Conservation (phyloP, 2,797 vertebrate genomes). For the Lacerta agilis region DNA sequence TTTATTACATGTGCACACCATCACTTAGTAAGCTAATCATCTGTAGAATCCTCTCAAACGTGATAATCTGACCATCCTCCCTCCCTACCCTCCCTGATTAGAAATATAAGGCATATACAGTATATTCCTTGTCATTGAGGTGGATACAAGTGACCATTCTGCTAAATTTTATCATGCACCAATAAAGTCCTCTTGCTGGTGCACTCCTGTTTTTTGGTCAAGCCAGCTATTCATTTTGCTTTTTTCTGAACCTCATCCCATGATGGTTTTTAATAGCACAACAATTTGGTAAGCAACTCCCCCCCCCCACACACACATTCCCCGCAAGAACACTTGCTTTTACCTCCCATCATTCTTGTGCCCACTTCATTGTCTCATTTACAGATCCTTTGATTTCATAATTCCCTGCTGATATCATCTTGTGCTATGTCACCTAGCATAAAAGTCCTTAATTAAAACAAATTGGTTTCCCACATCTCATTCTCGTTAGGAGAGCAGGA, state of each 20-base stretch:
- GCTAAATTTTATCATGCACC: not conserved
- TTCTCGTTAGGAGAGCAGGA: slow-evolving; percentile 15
- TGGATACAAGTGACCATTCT: not conserved
- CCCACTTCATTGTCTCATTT: not conserved
- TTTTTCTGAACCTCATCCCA: not conserved
- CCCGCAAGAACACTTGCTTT: not conserved
- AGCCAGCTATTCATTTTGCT: not conserved
- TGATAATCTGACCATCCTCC: not conserved
- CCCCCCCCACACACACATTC: not conserved
- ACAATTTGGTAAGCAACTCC: too few relatives aligned
- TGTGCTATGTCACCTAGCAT: slow-evolving; percentile 13
- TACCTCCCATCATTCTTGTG: not conserved
- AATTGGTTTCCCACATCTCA: not conserved
- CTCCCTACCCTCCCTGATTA: not conserved
- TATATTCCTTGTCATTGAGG: not conserved
- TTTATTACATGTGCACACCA: not conserved
- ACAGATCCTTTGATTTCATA: not conserved
- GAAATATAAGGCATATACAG: not conserved
- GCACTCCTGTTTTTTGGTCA: not conserved
- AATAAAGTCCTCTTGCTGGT: not conserved
- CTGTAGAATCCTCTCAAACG: not conserved
- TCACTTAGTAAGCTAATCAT: not conserved
- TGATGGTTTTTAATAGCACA: not conserved
- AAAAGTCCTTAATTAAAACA: not conserved
- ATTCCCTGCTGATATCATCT: slow-evolving; percentile 1